Conservation (phyloP, 2,113 vertebrate genomes). For the Scomber colias region DNA sequence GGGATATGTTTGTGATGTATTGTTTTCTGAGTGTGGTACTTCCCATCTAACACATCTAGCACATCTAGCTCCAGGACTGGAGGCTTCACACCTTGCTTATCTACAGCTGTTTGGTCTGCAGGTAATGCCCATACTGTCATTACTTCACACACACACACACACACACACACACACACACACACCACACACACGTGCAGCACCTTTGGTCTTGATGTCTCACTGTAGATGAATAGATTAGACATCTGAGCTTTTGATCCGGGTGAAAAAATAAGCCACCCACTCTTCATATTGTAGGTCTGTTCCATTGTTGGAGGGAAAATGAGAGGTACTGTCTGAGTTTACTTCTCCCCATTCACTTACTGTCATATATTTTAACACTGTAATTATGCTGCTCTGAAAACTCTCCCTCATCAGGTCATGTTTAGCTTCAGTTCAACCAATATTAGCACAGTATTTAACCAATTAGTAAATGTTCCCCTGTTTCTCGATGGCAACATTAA, state of each 20-base stretch:
- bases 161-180: conserved; percentile 2
- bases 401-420: not conserved
- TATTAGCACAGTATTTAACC: not conserved
- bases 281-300: not conserved
- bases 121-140: conserved; percentile 7
- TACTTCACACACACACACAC: not conserved
- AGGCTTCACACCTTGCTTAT: conserved; percentile 47
- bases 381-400: not conserved
- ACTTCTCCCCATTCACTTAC: not conserved
- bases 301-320: not conserved
- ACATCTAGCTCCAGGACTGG: conserved; percentile 43
- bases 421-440: not conserved
- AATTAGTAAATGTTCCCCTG: too few species aligned
- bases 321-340: not conserved
- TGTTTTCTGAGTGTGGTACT: conserved; percentile 62
- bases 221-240: conserved; percentile 33
- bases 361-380: not conserved
- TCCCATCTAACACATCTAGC: conserved; percentile 44
- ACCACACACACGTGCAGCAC: not conserved
- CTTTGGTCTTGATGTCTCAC: conserved; percentile 12
- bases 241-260: not conserved
- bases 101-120: conserved; percentile 21
- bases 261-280: conserved; percentile 7
- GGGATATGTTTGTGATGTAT: conserved; percentile 72
- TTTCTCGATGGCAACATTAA: too few species aligned